A percentile compares a stretch with the other conserved stretches of the same genome.
phyloP scores from a whole-genome alignment of 2,797 vertebrate species.

The Tiaroga cobitis region DNA sequence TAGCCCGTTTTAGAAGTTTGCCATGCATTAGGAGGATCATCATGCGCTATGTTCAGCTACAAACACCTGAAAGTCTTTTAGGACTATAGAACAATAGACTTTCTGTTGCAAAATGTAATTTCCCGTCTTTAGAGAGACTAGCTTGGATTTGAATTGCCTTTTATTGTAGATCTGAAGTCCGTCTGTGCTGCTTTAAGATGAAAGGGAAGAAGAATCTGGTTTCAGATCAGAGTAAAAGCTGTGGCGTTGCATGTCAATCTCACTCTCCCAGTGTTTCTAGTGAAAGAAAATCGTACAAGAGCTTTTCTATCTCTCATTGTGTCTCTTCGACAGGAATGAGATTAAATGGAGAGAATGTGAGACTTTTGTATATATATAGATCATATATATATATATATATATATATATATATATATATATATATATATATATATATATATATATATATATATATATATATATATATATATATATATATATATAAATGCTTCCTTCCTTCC shows the following conservation, averaged over 20 bases:
- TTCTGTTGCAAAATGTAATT: slow-evolving; percentile 14
- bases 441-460: too few relatives aligned
- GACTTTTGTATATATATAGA: not conserved
- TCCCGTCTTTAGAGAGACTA: not conserved
- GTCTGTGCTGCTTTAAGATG: slow-evolving; percentile 29
- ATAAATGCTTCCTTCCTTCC: too few relatives aligned
- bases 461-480: too few relatives aligned
- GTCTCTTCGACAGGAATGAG: not conserved
- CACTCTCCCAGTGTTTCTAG: not conserved
- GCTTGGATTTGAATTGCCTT: not conserved
- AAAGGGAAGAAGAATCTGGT: slow-evolving; percentile 17
- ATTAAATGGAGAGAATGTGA: not conserved
- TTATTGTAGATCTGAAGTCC: not conserved
- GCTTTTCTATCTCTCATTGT: not conserved
- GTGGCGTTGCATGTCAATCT: not conserved
- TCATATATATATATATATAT: too few relatives aligned
- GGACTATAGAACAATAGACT: slow-evolving; percentile 54
- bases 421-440: too few relatives aligned
- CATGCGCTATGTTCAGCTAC: slow-evolving; percentile 72
- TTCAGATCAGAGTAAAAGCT: slow-evolving; percentile 7
- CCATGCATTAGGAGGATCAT: slow-evolving; percentile 86
- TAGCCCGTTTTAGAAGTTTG: slow-evolving; percentile 80
- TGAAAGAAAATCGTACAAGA: not conserved
- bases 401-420: too few relatives aligned
- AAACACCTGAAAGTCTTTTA: slow-evolving; percentile 69